These are phyloP conservation scores for Ferdinandea cuprea DNA, from an alignment of 2,888 invertebrate genomes.

Conservation along the genomic window DNA sequence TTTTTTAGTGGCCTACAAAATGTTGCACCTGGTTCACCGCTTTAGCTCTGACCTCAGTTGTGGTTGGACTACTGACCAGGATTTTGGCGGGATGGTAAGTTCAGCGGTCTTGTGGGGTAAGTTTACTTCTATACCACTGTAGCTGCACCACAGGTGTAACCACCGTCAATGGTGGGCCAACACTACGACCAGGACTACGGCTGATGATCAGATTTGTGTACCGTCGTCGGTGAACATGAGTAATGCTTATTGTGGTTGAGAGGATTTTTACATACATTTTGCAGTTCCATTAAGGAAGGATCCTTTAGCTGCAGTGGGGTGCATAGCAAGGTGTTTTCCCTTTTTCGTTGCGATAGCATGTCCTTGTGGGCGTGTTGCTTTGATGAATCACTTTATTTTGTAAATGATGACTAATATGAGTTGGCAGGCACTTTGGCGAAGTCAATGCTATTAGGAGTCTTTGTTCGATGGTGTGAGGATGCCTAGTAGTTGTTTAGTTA, in stretches of 20 bases:
- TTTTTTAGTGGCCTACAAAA: conserved; percentile 34
- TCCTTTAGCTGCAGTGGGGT: not conserved
- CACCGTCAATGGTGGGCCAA: conserved; percentile 30
- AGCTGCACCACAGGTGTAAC: conserved; percentile 54
- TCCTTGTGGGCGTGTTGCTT: not conserved
- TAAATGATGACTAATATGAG: not conserved
- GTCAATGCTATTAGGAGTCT: too few relatives aligned
- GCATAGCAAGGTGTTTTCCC: not conserved
- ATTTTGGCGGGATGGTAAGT: conserved; percentile 28
- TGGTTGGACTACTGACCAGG: conserved; percentile 52
- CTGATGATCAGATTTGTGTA: conserved; percentile 41
- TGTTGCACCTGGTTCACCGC: conserved; percentile 60
- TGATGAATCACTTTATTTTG: not conserved
- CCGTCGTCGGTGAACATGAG: conserved; percentile 46
- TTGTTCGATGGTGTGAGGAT: too few relatives aligned
- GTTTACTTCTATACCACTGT: conserved; percentile 36
- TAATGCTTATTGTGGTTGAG: conserved; percentile 55
- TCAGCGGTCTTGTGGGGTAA: conserved; percentile 37
- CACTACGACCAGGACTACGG: conserved; percentile 24
- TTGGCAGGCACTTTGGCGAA: too few relatives aligned
- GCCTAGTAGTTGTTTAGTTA: too few relatives aligned
- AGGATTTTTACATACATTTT: conserved; percentile 36
- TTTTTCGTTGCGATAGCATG: not conserved
- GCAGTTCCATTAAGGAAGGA: conserved; percentile 38
- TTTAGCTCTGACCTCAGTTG: conserved; percentile 61